A percentile compares a stretch with the other conserved stretches of the same genome.
Conservation (phyloP, 2,797 vertebrate species). For the Gadopsis bispinosus region DNA sequence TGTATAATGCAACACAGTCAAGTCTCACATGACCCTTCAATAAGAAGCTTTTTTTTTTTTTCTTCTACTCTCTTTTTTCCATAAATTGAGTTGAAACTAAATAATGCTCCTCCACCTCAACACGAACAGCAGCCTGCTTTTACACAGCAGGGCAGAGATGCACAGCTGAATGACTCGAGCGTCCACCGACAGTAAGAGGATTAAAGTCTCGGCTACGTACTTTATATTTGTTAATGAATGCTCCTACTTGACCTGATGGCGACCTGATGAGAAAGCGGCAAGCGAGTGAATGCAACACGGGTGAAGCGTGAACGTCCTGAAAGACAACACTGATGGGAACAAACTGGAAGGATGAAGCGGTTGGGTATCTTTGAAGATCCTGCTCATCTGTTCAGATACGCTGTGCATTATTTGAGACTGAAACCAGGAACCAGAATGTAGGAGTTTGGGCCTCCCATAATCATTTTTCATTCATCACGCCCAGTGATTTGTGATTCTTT, state of each 20-base stretch:
- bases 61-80: not conserved
- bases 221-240: not conserved
- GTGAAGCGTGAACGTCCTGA: constrained; percentile 3
- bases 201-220: not conserved
- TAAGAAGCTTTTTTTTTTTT: constrained; percentile 15
- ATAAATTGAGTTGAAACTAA: constrained; percentile 7
- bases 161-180: not conserved
- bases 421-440: not conserved
- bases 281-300: not conserved
- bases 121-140: not conserved
- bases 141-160: too few relatives aligned
- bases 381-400: not conserved
- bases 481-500: not conserved
- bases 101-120: not conserved
- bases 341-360: too few relatives aligned
- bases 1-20: constrained; percentile 72
- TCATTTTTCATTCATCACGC: too few relatives aligned
- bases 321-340: not conserved
- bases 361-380: too few relatives aligned
- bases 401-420: not conserved
- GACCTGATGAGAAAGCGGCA: not conserved
- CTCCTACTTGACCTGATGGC: not conserved
- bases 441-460: not conserved
- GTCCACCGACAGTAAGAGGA: not conserved
- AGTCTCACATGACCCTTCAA: constrained; percentile 39